Evolutionary conservation across 2,797 vertebrate species (phyloP).

Genomic region (Onychomys arenicola): DNA sequence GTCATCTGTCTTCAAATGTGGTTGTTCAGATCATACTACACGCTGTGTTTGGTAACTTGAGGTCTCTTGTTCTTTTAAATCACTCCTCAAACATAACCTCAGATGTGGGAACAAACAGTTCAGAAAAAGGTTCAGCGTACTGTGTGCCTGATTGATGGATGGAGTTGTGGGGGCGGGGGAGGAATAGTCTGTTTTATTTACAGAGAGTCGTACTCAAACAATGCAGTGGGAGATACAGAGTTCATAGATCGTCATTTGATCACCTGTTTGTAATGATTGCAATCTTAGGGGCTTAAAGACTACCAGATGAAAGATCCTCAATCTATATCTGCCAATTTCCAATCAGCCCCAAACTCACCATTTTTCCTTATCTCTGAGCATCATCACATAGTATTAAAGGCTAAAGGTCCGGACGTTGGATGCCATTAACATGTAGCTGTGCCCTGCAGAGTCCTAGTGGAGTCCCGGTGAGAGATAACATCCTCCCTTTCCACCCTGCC

Average conservation of each 20-base stretch:
- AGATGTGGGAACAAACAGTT: not conserved
- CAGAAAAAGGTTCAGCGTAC: not conserved
- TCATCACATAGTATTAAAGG: not conserved
- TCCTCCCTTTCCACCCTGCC: not conserved
- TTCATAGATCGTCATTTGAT: not conserved
- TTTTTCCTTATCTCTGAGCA: not conserved
- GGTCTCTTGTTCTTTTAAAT: constrained; percentile 34
- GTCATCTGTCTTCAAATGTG: not conserved
- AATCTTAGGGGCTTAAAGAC: not conserved
- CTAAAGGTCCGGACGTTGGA: not conserved
- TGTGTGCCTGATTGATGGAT: not conserved
- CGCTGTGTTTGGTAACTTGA: not conserved
- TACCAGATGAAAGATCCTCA: not conserved
- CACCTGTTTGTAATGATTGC: not conserved
- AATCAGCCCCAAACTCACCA: not conserved
- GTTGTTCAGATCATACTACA: not conserved
- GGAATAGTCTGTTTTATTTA: not conserved
- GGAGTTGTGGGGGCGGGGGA: not conserved
- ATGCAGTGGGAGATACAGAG: not conserved
- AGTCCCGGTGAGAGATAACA: not conserved
- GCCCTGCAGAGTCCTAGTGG: not conserved
- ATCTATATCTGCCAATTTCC: not conserved
- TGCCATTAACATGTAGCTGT: not conserved
- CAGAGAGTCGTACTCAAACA: not conserved
- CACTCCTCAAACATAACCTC: not conserved